Percentiles rank a stretch among this genome's conserved stretches.
Conservation (phyloP, 2,113 vertebrate species). For the Pseudonaja textilis region DNA sequence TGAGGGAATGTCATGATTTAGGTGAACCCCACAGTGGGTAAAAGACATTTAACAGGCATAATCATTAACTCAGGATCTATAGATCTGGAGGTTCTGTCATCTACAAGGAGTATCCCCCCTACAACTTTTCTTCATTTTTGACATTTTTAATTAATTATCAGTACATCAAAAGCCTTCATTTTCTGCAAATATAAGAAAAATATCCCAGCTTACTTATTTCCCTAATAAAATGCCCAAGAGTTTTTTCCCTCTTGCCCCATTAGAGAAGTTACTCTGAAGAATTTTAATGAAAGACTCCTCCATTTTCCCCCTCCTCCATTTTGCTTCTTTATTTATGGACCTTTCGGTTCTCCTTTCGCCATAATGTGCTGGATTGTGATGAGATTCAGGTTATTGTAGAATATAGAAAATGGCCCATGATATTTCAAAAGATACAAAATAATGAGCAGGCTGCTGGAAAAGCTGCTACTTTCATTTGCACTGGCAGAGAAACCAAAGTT, state of each 20-base stretch:
- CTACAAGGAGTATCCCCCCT: not conserved
- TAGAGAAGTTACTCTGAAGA: not conserved
- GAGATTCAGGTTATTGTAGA: not conserved
- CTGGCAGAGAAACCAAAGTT: not conserved
- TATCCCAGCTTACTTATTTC: not conserved
- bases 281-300: not conserved
- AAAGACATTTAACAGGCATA: not conserved
- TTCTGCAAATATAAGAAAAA: not conserved
- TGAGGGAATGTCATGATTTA: not conserved
- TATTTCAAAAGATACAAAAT: not conserved
- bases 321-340: not conserved
- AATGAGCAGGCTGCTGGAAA: not conserved
- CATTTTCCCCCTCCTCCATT: not conserved
- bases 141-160: not conserved
- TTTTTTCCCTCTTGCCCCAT: not conserved
- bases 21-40: not conserved
- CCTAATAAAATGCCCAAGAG: not conserved
- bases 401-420: not conserved
- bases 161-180: not conserved
- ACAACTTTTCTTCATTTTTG: not conserved
- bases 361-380: not conserved
- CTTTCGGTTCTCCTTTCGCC: not conserved
- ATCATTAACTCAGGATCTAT: not conserved
- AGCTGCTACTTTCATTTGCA: not conserved
- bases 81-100: not conserved